Conservation (phyloP, 2,888 invertebrate genomes). For the Teleogryllus oceanicus region DNA sequence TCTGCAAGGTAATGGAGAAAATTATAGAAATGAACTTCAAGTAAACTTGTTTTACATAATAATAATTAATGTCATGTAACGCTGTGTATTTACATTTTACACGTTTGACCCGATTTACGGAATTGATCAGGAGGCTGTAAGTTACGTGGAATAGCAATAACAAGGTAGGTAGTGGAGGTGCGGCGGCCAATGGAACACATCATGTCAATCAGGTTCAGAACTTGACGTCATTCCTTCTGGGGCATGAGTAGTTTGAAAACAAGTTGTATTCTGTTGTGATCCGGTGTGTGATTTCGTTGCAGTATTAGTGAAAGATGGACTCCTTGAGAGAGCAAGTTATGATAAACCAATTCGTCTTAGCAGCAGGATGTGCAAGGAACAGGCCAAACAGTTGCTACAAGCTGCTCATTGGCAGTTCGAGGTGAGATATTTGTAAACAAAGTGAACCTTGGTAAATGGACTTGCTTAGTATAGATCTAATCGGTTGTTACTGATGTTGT, state of each 20-base stretch:
- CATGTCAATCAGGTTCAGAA: constrained; percentile 36
- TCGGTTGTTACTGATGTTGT: constrained; percentile 34
- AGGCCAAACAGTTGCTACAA: constrained; percentile 87
- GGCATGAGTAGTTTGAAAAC: constrained; percentile 40
- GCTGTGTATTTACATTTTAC: constrained; percentile 37
- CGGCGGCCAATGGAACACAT: constrained; percentile 28
- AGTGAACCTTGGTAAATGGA: constrained; percentile 42
- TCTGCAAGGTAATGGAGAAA: neutral
- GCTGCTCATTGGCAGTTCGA: constrained; percentile 95
- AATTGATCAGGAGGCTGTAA: constrained; percentile 26
- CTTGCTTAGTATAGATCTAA: constrained; percentile 40
- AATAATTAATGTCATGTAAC: constrained; percentile 25
- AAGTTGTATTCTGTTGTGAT: constrained; percentile 37
- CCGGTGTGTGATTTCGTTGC: constrained; percentile 33
- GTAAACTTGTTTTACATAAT: constrained; percentile 4
- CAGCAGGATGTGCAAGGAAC: constrained; percentile 90
- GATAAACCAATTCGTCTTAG: constrained; percentile 93
- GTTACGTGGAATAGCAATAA: constrained; percentile 36
- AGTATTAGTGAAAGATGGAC: constrained; percentile 60
- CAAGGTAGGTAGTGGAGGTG: constrained; percentile 34
- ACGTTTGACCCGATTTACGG: constrained; percentile 36
- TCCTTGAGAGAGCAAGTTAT: constrained; percentile 89
- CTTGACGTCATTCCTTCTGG: constrained; percentile 41
- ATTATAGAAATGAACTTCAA: neutral
- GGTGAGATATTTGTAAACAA: constrained; percentile 58